Base-by-base conservation (phyloP, 2,888 invertebrate species). In the Rosalia funebris region DNA sequence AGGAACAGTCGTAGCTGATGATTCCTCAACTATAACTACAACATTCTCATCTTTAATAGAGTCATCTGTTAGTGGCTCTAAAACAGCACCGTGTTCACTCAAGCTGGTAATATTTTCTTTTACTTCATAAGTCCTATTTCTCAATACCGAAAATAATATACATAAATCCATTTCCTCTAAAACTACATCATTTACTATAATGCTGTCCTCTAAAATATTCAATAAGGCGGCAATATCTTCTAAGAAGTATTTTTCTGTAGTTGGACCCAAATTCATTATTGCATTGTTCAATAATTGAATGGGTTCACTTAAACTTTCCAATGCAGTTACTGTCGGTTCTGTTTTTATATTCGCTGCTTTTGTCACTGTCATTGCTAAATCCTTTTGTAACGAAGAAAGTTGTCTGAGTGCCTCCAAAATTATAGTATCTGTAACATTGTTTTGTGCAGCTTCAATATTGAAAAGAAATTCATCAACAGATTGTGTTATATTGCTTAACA, bases 281-380 rank as follows among this genome's bases (percentile, higher is more conserved):
- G 78, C 73, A 62, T 72, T 78, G 60, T 80, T 81, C 11, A 82
- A 60, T 39, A 77, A 71, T 68, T 85, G 84, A 5, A 86, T 75
- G 0, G 86, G 85, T 37, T 83, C 82, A 25, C 83, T 82, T 0
- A 86, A 71, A 66, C 81, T 83, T 62, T 85, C 84, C 10, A 86
- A 71, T 4, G 84, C 78, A 3, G 80, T 79, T 2, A 86, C 69
- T 16, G 76, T 72, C 1, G 72, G 58, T 69, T 82, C 79, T 0
- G 75, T 72, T 63, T 75, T 75, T 11, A 75, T 68, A 50, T 71
- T 66, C 1, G 72, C 71, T 11, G 76, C 70, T 63, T 75, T 76
- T 3, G 63, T 60, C 4, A 81, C 72, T 2, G 76, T 73, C 16
- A 69, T 71, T 0, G 74, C 68, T 31, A 82, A 73, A 65, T 81